These are phyloP conservation scores for Ceratosolen solmsi DNA, from an alignment of 1,140 invertebrate species.

Conservation along the genomic window DNA sequence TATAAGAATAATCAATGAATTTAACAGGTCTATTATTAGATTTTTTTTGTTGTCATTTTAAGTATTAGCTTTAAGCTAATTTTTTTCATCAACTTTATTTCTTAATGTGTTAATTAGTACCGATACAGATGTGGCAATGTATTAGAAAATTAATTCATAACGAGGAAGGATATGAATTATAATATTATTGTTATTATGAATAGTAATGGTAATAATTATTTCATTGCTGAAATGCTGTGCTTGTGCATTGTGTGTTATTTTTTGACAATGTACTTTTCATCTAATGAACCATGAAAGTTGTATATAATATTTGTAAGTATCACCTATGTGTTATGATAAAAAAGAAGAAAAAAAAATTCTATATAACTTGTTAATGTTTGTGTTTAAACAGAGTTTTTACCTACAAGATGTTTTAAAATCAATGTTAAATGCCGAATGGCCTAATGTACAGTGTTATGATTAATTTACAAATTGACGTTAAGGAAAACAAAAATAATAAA, in stretches of 20 bases:
- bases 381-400: too few species aligned
- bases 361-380: too few species aligned
- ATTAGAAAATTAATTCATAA: too few species aligned
- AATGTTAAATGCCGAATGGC: too few species aligned
- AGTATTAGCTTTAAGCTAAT: too few species aligned
- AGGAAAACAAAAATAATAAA: not conserved
- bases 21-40: not conserved
- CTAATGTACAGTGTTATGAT: too few species aligned
- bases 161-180: too few species aligned
- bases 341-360: not conserved
- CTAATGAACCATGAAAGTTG: not conserved
- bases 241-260: not conserved
- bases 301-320: not conserved
- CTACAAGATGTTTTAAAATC: too few species aligned
- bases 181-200: too few species aligned
- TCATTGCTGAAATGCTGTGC: not conserved
- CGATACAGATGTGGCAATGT: too few species aligned
- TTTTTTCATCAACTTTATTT: too few species aligned
- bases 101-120: too few species aligned
- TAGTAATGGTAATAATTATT: not conserved
- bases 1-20: not conserved
- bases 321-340: not conserved
- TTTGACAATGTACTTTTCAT: not conserved
- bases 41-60: not conserved
- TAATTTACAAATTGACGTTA: constrained; percentile 8